Base-by-base conservation (phyloP, 2,113 vertebrate genomes). In the Pachyramphus minor region DNA sequence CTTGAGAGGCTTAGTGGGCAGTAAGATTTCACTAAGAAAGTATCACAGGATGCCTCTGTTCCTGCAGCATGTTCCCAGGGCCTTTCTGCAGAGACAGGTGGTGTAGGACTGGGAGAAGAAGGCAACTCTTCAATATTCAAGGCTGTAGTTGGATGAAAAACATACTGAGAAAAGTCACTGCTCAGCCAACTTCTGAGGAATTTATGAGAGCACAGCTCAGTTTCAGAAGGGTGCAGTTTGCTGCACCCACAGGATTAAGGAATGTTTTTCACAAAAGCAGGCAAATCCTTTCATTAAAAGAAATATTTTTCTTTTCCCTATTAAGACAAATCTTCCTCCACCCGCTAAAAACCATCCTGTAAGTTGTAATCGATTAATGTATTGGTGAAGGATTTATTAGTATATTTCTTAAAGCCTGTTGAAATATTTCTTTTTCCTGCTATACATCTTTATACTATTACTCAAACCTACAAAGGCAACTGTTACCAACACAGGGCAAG, bases 61-160 rank as follows among this genome's bases (percentile, higher is more conserved):
- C 28, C 56, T 1, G 1, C 1, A 3, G 41, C 3, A 0, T 8
- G 14, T 35, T 82, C 62, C 42, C 42, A 23, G 49, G 41, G 72
- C 11, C 41, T 60, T 67, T 60, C 75, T 76, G 53, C n/a, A 79
- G 42, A 37, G 24, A 30, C 41, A 33, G 27, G 3, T 15, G 39
- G 27, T 22, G 35, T 5, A 12, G 39, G 59, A 31, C 41, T 28
- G 27, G 24, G 44, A 77, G 87, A 47, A 81, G 37, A 14, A 5
- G 20, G 17, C 22, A 80, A 3, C 20, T 39, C 31, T 23, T 53
- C 23, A 39, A 35, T 13, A 39, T 25, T 25, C 6, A 49, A 33
- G 14, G 22, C 25, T 44, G 2, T 4, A 45, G 12, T 2, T 84
- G 37, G 24, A 39, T 55, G 76, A 11, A 45, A 67, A 72, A 27